Evolutionary conservation across 2,113 vertebrate genomes (phyloP).

Genomic region (Antigone vipio): DNA sequence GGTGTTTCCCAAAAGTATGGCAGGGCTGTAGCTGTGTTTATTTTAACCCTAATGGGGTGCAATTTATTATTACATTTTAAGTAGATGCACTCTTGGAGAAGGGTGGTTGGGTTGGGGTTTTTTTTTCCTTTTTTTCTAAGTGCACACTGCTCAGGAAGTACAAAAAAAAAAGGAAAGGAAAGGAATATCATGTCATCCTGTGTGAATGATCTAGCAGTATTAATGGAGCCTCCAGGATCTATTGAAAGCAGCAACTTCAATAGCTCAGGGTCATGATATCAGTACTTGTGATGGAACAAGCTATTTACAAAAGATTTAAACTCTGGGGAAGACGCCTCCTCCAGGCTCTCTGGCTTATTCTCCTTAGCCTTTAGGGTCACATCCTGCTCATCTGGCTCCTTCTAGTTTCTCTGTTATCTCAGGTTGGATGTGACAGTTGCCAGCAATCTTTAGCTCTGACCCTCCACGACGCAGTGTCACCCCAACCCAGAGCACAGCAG

Average conservation of each 20-base stretch:
- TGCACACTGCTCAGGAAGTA: not conserved
- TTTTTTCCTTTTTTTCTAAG: not conserved
- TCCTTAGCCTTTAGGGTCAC: conserved; percentile 58
- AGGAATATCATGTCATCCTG: conserved; percentile 42
- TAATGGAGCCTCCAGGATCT: conserved; percentile 61
- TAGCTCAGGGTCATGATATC: conserved; percentile 68
- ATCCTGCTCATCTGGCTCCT: conserved; percentile 36
- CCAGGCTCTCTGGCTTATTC: conserved; percentile 51
- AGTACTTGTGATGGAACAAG: conserved; percentile 68
- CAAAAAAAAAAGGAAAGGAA: not conserved
- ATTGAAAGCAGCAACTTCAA: conserved; percentile 68
- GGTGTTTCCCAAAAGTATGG: conserved; percentile 48
- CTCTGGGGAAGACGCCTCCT: conserved; percentile 52
- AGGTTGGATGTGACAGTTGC: conserved; percentile 25
- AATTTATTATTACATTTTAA: conserved; percentile 52
- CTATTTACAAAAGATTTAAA: conserved; percentile 74
- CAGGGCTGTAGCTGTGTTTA: conserved; percentile 40
- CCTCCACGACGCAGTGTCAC: not conserved
- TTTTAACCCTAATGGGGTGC: conserved; percentile 56
- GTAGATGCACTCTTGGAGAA: conserved; percentile 19
- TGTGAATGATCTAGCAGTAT: conserved; percentile 61
- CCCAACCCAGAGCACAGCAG: not conserved
- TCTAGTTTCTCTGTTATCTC: conserved; percentile 25
- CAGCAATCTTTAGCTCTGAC: conserved; percentile 24
- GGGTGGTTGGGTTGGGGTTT: not conserved